Percentiles rank a stretch among this genome's conserved stretches.
Conservation (phyloP, 2,113 vertebrate species). For the Alaudala cheleensis region DNA sequence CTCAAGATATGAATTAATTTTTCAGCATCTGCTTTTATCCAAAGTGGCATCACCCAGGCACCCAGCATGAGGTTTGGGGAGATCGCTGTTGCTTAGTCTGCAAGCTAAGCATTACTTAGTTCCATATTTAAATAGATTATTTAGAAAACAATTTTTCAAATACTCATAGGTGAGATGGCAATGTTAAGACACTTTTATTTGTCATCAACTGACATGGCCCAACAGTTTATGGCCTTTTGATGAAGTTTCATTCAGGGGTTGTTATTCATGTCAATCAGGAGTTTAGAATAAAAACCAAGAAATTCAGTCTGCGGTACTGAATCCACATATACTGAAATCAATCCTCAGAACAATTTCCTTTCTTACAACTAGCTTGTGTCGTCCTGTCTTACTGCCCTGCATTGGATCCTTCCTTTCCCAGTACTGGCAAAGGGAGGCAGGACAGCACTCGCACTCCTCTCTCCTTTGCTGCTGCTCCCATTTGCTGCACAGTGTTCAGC, state of each 20-base stretch:
- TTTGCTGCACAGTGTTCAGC: background rate
- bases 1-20: background rate
- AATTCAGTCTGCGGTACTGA: background rate
- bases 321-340: background rate
- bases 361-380: background rate
- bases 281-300: background rate
- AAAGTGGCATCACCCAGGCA: background rate
- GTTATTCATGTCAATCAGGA: background rate
- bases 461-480: background rate
- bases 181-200: background rate
- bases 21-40: background rate
- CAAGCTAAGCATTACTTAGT: background rate
- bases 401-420: background rate
- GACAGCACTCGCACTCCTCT: rapidly evolving
- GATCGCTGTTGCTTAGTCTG: background rate
- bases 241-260: background rate
- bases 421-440: background rate
- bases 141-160: background rate
- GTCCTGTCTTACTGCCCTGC: background rate
- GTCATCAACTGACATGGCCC: background rate
- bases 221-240: background rate
- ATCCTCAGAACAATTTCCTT: background rate
- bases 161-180: background rate
- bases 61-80: background rate
- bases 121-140: background rate